Percentiles rank a stretch among this genome's conserved stretches.
Evolutionary conservation across 2,888 invertebrate species (phyloP).

Genomic region (Eurois occulta): DNA sequence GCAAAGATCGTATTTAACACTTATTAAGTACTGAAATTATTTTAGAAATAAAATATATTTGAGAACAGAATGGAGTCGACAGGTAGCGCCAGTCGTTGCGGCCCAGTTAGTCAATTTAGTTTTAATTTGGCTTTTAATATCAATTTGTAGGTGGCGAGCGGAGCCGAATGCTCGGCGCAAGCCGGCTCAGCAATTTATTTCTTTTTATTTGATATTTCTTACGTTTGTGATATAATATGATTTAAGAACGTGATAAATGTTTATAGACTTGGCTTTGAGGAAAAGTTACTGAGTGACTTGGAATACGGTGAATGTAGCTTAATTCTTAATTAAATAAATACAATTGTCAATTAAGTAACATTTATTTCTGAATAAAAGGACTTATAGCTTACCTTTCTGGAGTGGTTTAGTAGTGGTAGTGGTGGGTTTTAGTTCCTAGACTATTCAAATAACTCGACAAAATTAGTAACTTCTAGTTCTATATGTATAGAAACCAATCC

Average conservation of each 20-base stretch:
- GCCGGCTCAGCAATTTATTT: constrained; percentile 1
- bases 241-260: constrained; percentile 32
- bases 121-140: constrained; percentile 59
- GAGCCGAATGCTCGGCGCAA: constrained; percentile 4
- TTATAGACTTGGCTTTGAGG: constrained; percentile 11
- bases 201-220: constrained; percentile 49
- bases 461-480: no score
- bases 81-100: background rate
- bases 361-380: no score
- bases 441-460: no score
- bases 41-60: constrained; percentile 15
- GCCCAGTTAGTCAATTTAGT: constrained; percentile 44
- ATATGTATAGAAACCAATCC: no score
- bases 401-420: no score
- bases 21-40: background rate
- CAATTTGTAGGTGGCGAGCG: constrained; percentile 46
- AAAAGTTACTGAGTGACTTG: background rate
- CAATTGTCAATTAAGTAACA: no score
- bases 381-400: no score
- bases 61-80: constrained; percentile 4
- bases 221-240: constrained; percentile 47
- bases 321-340: no score
- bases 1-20: background rate
- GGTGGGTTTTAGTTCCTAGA: no score
- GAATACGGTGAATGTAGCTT: background rate